phyloP scores from a whole-genome alignment of 1,140 invertebrate genomes.

The Hyles vespertilio region DNA sequence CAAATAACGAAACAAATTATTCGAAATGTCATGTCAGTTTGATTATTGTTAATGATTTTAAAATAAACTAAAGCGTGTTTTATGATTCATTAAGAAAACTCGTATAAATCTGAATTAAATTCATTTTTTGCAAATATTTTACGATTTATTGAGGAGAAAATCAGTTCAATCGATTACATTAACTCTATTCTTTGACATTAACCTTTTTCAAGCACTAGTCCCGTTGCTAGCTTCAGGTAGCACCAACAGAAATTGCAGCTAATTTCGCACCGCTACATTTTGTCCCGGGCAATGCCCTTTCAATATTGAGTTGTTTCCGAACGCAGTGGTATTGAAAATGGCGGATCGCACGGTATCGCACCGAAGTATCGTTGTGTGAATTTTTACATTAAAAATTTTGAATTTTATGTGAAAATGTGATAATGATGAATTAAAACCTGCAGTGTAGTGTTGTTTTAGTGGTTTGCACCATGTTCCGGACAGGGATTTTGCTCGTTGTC shows the following conservation, averaged over 20 bases:
- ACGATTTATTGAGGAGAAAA: no score
- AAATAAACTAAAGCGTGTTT: no score
- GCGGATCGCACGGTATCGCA: conserved; percentile 42
- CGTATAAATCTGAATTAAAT: no score
- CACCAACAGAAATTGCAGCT: conserved; percentile 15
- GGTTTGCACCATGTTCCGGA: conserved; percentile 64
- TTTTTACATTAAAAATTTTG: conserved; percentile 40
- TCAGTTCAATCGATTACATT: not conserved
- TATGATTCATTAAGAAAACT: no score
- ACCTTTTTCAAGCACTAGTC: not conserved
- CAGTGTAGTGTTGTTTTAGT: conserved; percentile 57
- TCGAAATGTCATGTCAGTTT: no score
- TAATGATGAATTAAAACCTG: conserved; percentile 70
- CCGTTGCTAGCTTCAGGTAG: conserved; percentile 10
- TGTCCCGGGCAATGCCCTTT: conserved; percentile 65
- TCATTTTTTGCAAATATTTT: no score
- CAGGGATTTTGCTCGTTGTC: conserved; percentile 65
- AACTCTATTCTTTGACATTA: no score
- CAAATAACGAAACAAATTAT: no score
- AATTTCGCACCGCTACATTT: conserved; percentile 40
- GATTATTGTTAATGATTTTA: no score
- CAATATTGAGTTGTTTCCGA: conserved; percentile 65
- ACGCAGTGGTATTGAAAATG: conserved; percentile 59
- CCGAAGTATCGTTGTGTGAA: conserved; percentile 32
- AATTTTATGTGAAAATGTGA: conserved; percentile 72